Base-by-base conservation (phyloP, 2,888 invertebrate species). In the Phalera bucephala region DNA sequence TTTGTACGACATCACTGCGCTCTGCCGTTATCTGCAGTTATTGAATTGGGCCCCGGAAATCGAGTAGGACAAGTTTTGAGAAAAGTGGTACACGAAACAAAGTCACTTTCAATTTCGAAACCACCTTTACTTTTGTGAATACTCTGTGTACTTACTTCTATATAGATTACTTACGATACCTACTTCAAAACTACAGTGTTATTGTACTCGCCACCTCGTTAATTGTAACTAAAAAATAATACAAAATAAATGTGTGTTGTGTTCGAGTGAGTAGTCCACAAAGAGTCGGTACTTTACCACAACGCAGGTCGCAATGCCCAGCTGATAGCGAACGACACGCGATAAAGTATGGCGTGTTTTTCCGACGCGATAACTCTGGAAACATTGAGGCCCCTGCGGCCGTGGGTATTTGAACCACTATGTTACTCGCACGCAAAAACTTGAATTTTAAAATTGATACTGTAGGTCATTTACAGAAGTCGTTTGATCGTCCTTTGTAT, bases 321-420 rank as follows among this genome's bases (percentile, higher is more conserved):
- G 72, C 79, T 81, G 86, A 87, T 86, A 85, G 83, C 65, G 73
- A 73, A 72, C 67, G 71, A 68, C 66, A 56, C 59, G 71, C 78
- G 83, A 84, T 84, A 82, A 78, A 76, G 65, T 71, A 27, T 27
- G 72, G 73, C 75, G 73, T 84, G 80, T 83, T 85, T 86, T 88
- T 80, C 79, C 78, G 73, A 70, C 52, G 69, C 71, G 81, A 84
- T 85, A 83, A 78, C 74, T 78, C 65, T 49, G 68, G 75, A 76
- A 79, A 73, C 65, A 63, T 53, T 52, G 69, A 59, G 73, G 72
- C 71, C 72, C 64, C 66, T 45, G 53, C 48, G 47, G 36, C 49
- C 40, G 51, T 31, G 40, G 40, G 12, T 40, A 42, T 40, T 46
- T 31, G 33, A 45, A 39, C 45, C 31, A 33, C 39, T 46, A 51